Base-by-base conservation (phyloP, 2,113 vertebrate species). In the Gadus chalcogrammus region DNA sequence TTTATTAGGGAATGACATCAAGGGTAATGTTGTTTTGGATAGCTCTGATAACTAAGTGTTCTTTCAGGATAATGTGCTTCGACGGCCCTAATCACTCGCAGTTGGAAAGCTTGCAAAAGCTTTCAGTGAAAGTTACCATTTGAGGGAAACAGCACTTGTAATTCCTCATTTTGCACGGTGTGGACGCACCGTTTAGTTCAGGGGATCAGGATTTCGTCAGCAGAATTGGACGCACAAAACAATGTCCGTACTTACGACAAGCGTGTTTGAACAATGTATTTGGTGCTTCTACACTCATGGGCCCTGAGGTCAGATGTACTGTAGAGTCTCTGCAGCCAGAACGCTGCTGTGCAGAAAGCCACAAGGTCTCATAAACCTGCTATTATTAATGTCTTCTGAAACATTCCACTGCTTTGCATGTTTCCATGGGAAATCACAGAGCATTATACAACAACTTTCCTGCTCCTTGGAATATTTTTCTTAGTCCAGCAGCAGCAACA, bases 341-440 rank as follows among this genome's bases (percentile, higher is more conserved):
- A 12, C 2, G 18, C 60, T 5, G 12, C 60, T 61, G 27, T 65
- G 28, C 48, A 38, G 4, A 17, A 65, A 58, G 52, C 31, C 70
- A 65, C 62, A 65, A 17, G 15, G n/a, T 55, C 35, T 55, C 18
- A 11, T n/a, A 4, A 72, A 48, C 63, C 53, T 31, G 12, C 31
- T 60, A 42, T 65, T 65, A 42, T 65, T 65, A 65, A 65, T 65
- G 53, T 15, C 18, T 42, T 53, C 18, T 64, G 22, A 55, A 42
- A 59, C 56, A 65, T 58, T 58, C 16, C 65, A 65, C 31, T 65
- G 31, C 60, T 62, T 52, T 16, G 31, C 31, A 35, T 35, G 31
- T 35, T 58, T 70, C 31, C 63, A 65, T 65, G 35, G 20, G 31
- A 42, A 65, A 42, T 18, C n/a, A 58, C 55, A 9, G 8, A 58